Evolutionary conservation across 2,888 invertebrate genomes (phyloP).

Genomic region (Callosobruchus maculatus): DNA sequence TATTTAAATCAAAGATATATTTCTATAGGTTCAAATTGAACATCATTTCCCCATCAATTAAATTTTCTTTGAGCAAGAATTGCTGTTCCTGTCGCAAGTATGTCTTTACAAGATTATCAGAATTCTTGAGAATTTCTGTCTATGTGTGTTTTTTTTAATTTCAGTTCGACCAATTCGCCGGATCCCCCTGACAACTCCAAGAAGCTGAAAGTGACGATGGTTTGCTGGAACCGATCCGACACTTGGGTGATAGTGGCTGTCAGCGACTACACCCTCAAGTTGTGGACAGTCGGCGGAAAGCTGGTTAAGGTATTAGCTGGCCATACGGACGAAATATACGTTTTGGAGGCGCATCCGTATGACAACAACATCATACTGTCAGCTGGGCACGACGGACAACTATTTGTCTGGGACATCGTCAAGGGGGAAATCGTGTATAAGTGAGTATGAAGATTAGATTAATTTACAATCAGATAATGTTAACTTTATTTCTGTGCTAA

Average conservation of each 20-base stretch:
- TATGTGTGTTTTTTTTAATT: background rate
- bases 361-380: constrained; percentile 81
- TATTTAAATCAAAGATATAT: too few relatives aligned
- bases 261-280: constrained; percentile 75
- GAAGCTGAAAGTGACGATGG: constrained; percentile 87
- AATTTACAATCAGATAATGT: constrained; percentile 71
- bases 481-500: too few relatives aligned
- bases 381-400: constrained; percentile 94
- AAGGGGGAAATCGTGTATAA: constrained; percentile 53
- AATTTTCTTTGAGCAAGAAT: too few relatives aligned
- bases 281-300: constrained; percentile 72
- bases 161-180: background rate
- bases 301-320: constrained; percentile 67
- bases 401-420: constrained; percentile 79
- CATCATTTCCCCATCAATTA: too few relatives aligned
- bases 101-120: too few relatives aligned
- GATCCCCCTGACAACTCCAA: constrained; percentile 41
- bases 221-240: constrained; percentile 91
- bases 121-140: background rate
- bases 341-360: constrained; percentile 87
- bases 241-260: constrained; percentile 85
- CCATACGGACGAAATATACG: constrained; percentile 92
- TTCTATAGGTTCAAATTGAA: too few relatives aligned
- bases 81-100: too few relatives aligned
- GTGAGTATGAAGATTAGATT: constrained; percentile 52